Evolutionary conservation across 1,140 invertebrate genomes (phyloP), one percentile per base, ranked within the genome.

Genomic region (Batillaria attramentaria): DNA sequence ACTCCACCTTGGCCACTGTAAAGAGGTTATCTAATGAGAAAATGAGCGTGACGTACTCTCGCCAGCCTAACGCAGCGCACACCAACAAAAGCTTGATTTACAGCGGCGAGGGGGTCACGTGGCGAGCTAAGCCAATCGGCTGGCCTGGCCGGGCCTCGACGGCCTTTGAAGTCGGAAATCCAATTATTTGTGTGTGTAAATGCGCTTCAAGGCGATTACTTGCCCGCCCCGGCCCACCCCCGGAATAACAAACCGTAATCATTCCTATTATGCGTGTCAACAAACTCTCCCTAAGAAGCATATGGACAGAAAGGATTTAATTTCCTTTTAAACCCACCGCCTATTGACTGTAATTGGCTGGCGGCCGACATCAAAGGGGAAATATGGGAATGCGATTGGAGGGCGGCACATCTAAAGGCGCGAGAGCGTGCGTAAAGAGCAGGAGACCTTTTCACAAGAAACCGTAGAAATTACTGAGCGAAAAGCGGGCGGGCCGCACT

Each of bases 151-250:
- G 31, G 39, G 20, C 62, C 70, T 75, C 77, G 81, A 62, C 76
- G 78, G 66, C 74, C 78, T 82, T 84, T 86, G 84, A 82, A 83
- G 79, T 62, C 79, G 37, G 24, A 80, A 82, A 84, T 83, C 84
- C 81, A 86, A 85, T 86, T 86, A 86, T 85, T 84, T 83, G 70
- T 80, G 79, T 85, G 80, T 86, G 80, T 85, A 81, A 81, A 85
- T 81, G 83, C 76, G 69, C 81, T 81, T 66, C 78, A 78, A 85
- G 81, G 81, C 80, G 85, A 86, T 86, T 84, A 85, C 70, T 81
- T 82, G 41, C 79, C 85, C 85, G 82, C 85, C 85, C 81, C 75
- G 41, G 74, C 79, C 84, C 81, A 75, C 85, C 85, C 81, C 57
- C 78, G 68, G 80, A 84, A 86, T 84, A 86, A 82, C 82, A 84